phyloP scores from a whole-genome alignment of 2,797 vertebrate species.

The Chelmon rostratus region DNA sequence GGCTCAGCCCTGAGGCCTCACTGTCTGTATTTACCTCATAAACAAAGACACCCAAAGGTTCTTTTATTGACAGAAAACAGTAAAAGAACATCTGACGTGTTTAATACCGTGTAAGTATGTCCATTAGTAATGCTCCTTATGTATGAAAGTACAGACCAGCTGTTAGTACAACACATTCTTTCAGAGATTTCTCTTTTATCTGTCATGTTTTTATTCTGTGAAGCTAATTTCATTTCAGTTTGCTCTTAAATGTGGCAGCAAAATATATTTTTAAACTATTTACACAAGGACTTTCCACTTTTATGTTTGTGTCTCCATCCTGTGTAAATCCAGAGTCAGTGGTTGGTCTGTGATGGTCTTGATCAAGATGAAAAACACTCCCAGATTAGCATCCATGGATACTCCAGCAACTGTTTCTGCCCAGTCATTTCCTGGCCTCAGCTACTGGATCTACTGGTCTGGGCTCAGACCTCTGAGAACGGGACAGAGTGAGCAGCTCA shows the following conservation, averaged over 20 bases:
- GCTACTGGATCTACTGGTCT: slow-evolving; percentile 42
- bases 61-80: slow-evolving; percentile 53
- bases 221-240: not conserved
- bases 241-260: not conserved
- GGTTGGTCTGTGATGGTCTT: slow-evolving; percentile 49
- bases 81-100: slow-evolving; percentile 6
- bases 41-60: slow-evolving; percentile 41
- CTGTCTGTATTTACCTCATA: slow-evolving; percentile 43
- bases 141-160: not conserved
- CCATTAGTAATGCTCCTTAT: not conserved
- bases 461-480: slow-evolving; percentile 62
- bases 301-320: not conserved
- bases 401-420: slow-evolving; percentile 9
- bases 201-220: not conserved
- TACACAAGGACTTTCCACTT: not conserved
- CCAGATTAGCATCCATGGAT: slow-evolving; percentile 35
- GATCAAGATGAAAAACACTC: slow-evolving; percentile 36
- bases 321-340: slow-evolving; percentile 16
- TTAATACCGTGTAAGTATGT: not conserved
- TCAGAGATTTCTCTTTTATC: not conserved
- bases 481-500: slow-evolving; percentile 44
- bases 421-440: slow-evolving; percentile 47
- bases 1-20: slow-evolving; percentile 14
- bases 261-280: not conserved
- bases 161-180: not conserved